Conservation (phyloP, 2,113 vertebrate genomes). For the Equus przewalskii region DNA sequence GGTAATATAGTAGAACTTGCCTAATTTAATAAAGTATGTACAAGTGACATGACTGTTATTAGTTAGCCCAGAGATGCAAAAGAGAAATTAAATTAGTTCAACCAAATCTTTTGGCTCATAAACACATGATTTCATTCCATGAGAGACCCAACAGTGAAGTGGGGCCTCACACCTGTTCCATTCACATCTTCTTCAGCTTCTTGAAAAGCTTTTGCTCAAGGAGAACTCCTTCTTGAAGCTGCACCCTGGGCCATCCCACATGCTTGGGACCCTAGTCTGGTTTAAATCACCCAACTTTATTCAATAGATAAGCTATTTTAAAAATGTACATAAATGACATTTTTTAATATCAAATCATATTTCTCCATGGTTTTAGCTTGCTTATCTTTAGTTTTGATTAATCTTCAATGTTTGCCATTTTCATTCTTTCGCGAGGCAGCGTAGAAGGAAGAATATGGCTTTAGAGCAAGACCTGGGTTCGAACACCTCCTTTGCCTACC, state of each 20-base stretch:
- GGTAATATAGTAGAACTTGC: not conserved
- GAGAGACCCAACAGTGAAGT: not conserved
- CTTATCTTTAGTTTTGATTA: not conserved
- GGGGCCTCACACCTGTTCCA: not conserved
- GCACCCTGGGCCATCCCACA: not conserved
- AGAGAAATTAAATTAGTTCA: conserved; percentile 43
- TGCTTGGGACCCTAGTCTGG: not conserved
- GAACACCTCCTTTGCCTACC: not conserved
- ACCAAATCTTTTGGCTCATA: not conserved
- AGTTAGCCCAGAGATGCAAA: conserved; percentile 49
- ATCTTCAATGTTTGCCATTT: not conserved
- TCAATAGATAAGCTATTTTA: not conserved
- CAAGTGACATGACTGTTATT: conserved; percentile 32
- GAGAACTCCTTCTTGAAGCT: not conserved
- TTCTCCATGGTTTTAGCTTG: not conserved
- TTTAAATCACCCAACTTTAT: not conserved
- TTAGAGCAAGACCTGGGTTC: not conserved
- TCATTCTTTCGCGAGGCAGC: not conserved
- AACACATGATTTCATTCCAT: not conserved
- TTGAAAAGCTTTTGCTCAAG: not conserved
- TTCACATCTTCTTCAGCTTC: not conserved
- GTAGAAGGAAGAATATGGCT: not conserved
- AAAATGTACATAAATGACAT: too few relatives aligned
- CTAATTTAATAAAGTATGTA: conserved; percentile 31
- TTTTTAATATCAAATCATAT: not conserved